phyloP scores from a whole-genome alignment of 2,797 vertebrate genomes.

The Tragopan temminckii region DNA sequence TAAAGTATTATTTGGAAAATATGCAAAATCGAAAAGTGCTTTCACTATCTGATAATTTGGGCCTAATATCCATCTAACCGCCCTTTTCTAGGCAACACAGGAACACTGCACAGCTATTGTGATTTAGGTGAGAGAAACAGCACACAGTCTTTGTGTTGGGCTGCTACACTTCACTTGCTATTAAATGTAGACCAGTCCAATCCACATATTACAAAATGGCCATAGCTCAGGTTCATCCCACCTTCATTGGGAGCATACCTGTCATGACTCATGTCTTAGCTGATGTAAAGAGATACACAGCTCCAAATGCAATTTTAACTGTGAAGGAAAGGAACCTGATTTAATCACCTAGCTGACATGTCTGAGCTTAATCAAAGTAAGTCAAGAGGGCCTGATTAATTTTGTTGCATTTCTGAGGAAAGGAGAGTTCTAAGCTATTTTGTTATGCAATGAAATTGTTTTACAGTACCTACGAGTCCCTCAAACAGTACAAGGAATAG shows the following conservation, averaged over 20 bases:
- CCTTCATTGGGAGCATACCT: background rate
- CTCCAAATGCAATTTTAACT: background rate
- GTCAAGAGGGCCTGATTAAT: slow-evolving; percentile 21
- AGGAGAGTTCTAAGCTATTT: background rate
- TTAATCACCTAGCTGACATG: background rate
- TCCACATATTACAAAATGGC: background rate
- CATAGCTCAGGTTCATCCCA: background rate
- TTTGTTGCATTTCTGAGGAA: background rate
- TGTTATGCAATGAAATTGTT: background rate
- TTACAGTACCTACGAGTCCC: background rate
- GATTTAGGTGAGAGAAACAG: background rate
- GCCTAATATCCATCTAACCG: background rate
- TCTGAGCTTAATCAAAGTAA: background rate
- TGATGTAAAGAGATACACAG: background rate
- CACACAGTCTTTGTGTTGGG: background rate
- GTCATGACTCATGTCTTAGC: background rate
- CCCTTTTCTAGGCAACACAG: background rate
- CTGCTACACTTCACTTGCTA: background rate
- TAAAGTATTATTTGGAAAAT: background rate
- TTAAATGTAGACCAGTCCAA: background rate
- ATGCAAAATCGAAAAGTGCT: background rate
- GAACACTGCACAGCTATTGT: background rate
- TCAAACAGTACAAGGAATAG: background rate
- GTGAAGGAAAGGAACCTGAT: background rate
- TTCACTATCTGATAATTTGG: background rate